Percentiles rank a stretch among this genome's conserved stretches.
phyloP scores from a whole-genome alignment of 1,140 invertebrate genomes.

The Trachymyrmex septentrionalis region DNA sequence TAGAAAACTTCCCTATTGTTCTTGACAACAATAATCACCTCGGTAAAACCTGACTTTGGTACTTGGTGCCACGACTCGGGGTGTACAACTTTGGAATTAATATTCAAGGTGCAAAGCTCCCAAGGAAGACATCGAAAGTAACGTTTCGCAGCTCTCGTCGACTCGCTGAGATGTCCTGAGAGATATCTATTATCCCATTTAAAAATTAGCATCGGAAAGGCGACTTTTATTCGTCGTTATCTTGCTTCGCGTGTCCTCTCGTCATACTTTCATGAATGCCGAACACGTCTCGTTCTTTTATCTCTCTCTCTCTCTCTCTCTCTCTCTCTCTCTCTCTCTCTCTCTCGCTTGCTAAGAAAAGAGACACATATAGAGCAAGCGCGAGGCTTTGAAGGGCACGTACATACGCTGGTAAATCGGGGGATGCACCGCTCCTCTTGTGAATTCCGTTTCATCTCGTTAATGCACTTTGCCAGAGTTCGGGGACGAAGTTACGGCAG shows the following conservation, averaged over 20 bases:
- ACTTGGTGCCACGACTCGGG: background rate
- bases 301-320: background rate
- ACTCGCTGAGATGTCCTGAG: conserved; percentile 40
- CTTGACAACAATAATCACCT: conserved; percentile 25
- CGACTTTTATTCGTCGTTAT: conserved; percentile 23
- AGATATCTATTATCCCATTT: conserved; percentile 77
- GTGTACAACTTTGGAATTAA: conserved; percentile 44
- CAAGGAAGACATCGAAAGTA: conserved; percentile 29
- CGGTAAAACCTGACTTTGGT: conserved; percentile 15
- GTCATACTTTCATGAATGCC: conserved; percentile 34
- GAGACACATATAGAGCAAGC: background rate
- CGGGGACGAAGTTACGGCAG: conserved; percentile 46
- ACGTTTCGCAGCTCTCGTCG: conserved; percentile 55
- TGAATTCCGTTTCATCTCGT: conserved; percentile 72
- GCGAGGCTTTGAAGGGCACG: conserved; percentile 34
- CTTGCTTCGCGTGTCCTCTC: conserved; percentile 16
- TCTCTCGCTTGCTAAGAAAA: background rate
- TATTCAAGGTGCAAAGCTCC: conserved; percentile 59
- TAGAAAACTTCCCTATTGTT: conserved; percentile 4
- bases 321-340: background rate
- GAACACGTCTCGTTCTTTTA: background rate
- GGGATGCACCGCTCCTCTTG: conserved; percentile 17
- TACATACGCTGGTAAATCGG: conserved; percentile 42
- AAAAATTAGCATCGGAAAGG: conserved; percentile 76
- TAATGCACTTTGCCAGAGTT: conserved; percentile 70